Evolutionary conservation across 2,797 vertebrate genomes (phyloP), one percentile per base, ranked within the genome.

Genomic region (Ptychobarbus kaznakovi): DNA sequence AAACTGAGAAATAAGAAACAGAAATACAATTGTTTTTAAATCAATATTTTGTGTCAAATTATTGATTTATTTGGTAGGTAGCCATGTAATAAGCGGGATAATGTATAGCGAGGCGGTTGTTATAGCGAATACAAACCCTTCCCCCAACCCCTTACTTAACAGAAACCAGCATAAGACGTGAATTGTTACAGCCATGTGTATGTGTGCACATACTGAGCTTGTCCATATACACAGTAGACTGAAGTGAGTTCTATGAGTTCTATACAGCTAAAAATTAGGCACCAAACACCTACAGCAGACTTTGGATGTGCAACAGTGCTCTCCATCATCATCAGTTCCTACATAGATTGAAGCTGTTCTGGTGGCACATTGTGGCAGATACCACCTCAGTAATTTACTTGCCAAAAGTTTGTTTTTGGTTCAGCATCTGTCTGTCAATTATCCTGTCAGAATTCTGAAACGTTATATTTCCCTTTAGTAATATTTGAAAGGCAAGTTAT

Each of bases 1-100:
- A 68, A 68, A 68, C 3, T 68, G 35, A 66, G 32, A 40, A 69
- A 69, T 69, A 69, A 69, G 66, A 69, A 69, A 69, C 35, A 49
- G n/a, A 42, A 10, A 28, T 49, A 18, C 40, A 70, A 70, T 44
- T 0, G 2, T 42, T 42, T 72, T 46, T 70, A 70, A 70, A 69
- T 69, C 32, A 38, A 22, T 44, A 42, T 44, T 44, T 44, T 72
- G 69, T 72, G 69, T 72, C 22, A 72, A 25, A 72, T 72, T 25
- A 72, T 44, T 72, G 6, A 72, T 72, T 72, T 70, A 32, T 65
- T 65, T 65, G 63, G 63, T 35, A 35, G 28, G 63, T 66, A 66
- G 6, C 63, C 63, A 66, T 66, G 63, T 35, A 66, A 16, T 65
- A 15, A 63, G 28, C 15, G 1, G 63, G 63, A 65, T 65, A 65